These are phyloP conservation scores for Nylanderia fulva DNA, from an alignment of 1,140 invertebrate species.

Conservation along the genomic window DNA sequence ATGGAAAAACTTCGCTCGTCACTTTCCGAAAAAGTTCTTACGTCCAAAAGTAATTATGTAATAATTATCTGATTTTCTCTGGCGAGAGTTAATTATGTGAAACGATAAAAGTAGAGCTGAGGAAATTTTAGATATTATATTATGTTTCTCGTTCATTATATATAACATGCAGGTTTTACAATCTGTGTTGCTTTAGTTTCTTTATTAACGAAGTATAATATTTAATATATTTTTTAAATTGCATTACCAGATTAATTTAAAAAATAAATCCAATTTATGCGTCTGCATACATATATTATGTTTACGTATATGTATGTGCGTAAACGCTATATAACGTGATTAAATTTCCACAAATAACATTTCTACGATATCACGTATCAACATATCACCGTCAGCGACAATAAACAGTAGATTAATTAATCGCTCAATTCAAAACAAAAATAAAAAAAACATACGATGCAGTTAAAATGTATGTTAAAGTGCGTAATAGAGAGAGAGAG, in stretches of 20 bases:
- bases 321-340: not conserved
- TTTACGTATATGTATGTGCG: not conserved
- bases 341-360: not conserved
- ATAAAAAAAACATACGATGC: not conserved
- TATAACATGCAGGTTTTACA: not conserved
- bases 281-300: no score
- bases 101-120: not conserved
- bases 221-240: not conserved
- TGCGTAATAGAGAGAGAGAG: not conserved
- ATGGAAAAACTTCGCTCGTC: not conserved
- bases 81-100: not conserved
- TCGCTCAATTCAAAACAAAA: not conserved
- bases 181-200: not conserved
- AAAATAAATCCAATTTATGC: not conserved
- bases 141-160: not conserved
- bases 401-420: conserved; percentile 35
- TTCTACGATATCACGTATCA: no score
- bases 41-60: not conserved
- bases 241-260: not conserved
- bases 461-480: not conserved
- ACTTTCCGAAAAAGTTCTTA: not conserved
- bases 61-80: not conserved
- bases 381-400: not conserved
- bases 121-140: not conserved
- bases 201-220: not conserved